Evolutionary conservation across 2,113 vertebrate genomes (phyloP), one percentile per base, ranked within the genome.

Genomic region (Lontra canadensis): DNA sequence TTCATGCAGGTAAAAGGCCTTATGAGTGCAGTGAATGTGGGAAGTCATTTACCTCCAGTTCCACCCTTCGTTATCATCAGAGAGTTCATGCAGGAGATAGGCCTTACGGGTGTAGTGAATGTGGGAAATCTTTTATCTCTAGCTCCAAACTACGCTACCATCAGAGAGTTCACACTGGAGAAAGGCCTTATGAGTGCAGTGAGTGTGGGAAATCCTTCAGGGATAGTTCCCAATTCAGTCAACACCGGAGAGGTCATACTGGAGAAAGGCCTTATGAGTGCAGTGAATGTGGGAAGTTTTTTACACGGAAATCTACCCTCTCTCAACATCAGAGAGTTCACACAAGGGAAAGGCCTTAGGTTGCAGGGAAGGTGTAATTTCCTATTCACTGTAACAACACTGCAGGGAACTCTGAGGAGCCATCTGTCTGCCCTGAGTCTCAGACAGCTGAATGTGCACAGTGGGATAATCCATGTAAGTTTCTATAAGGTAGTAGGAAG

Each of bases 201-300:
- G 93, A 96, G 3, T 95, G 83, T 52, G 88, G 88, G 20, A 95
- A 95, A n/a, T 78, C 93, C 13, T 88, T 95, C 83, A 83, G 88
- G 59, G 82, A 92, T 34, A 89, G 86, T 49, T 95, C 93, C 15
- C 67, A 49, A 6, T 74, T 74, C 26, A 74, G 29, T 42, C 79
- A 73, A 26, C 86, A 89, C 57, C 94, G 36, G 44, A 76, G 67
- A 55, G 87, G 44, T n/a, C 80, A 78, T 69, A 57, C 36, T 12
- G 79, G 80, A 15, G 80, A 90, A 42, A 76, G 69, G 11, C 69
- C 80, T 55, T 90, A 44, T 12, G 44, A 67, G 31, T 84, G 71
- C 12, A 44, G 21, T 9, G 79, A 90, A 29, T 84, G 88, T 67
- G 80, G 44, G 21, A 65, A 90, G 6, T 90, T 31, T 65, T 84